Evolutionary conservation across 2,797 vertebrate genomes (phyloP).

Genomic region (Phoeniculus purpureus): DNA sequence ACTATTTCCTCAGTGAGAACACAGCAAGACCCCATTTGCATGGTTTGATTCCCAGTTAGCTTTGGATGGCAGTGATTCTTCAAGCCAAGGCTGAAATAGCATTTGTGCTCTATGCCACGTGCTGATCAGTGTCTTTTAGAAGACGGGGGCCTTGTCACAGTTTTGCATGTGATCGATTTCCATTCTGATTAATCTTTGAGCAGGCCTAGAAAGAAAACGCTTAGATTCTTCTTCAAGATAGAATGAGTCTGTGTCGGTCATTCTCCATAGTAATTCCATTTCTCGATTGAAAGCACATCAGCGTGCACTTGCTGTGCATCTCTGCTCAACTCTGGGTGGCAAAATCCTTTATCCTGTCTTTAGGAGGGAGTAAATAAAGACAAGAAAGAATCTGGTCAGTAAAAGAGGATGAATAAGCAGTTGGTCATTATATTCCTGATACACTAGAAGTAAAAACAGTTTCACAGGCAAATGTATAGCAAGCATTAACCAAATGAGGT

Average conservation of each 20-base stretch:
- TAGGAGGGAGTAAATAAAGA: conserved; percentile 9
- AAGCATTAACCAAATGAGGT: neutral
- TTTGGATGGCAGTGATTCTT: neutral
- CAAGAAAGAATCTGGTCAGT: neutral
- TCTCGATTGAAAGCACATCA: neutral
- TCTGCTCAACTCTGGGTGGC: neutral
- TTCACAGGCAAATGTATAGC: neutral
- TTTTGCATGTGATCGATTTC: neutral
- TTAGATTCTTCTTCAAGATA: neutral
- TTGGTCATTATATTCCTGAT: neutral
- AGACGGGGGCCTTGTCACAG: neutral
- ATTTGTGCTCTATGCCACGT: neutral
- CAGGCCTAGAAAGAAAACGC: neutral
- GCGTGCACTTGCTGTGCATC: neutral
- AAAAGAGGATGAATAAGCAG: neutral
- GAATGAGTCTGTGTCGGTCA: neutral
- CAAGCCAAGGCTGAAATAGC: neutral
- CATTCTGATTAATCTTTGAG: neutral
- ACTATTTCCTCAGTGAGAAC: neutral
- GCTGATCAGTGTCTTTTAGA: neutral
- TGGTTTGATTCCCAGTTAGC: neutral
- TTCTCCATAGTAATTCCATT: conserved; percentile 7
- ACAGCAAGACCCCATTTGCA: neutral
- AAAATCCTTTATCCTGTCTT: conserved; percentile 25
- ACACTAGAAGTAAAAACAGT: neutral